These are phyloP conservation scores for Parnassius glacialis DNA, from an alignment of 2,888 invertebrate genomes.

Conservation along the genomic window DNA sequence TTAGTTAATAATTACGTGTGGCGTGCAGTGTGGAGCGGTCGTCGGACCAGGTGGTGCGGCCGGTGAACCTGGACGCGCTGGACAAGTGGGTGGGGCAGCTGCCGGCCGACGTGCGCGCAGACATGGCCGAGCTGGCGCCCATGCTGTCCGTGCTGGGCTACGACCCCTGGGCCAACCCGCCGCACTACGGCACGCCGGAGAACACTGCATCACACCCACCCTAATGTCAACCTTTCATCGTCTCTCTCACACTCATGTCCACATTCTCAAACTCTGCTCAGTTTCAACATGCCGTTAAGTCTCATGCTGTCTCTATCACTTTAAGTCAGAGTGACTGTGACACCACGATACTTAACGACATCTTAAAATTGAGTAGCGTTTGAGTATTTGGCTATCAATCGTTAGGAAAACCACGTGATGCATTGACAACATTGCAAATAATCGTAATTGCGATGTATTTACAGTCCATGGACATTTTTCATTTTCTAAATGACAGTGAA, in stretches of 20 bases:
- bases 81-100: slow-evolving; percentile 95
- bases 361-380: too few species aligned
- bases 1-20: not conserved
- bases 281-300: too few species aligned
- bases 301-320: too few species aligned
- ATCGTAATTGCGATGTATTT: too few species aligned
- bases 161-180: slow-evolving; percentile 98
- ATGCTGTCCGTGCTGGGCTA: slow-evolving; percentile 96
- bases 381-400: too few species aligned
- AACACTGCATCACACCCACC: slow-evolving; percentile 76
- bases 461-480: too few species aligned
- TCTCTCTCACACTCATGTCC: slow-evolving; percentile 14
- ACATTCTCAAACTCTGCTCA: too few species aligned
- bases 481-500: not conserved
- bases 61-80: slow-evolving; percentile 97
- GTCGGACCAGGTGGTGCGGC: slow-evolving; percentile 99
- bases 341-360: too few species aligned
- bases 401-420: too few species aligned
- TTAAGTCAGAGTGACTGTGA: too few species aligned
- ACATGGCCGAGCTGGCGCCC: slow-evolving; percentile 96
- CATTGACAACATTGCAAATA: too few species aligned
- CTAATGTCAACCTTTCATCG: slow-evolving; percentile 23
- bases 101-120: slow-evolving; percentile 93
- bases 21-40: slow-evolving; percentile 94
- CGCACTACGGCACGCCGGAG: slow-evolving; percentile 91